Percentiles rank a stretch among this genome's conserved stretches.
phyloP scores from a whole-genome alignment of 2,113 vertebrate species.

The Ramphastos sulfuratus region DNA sequence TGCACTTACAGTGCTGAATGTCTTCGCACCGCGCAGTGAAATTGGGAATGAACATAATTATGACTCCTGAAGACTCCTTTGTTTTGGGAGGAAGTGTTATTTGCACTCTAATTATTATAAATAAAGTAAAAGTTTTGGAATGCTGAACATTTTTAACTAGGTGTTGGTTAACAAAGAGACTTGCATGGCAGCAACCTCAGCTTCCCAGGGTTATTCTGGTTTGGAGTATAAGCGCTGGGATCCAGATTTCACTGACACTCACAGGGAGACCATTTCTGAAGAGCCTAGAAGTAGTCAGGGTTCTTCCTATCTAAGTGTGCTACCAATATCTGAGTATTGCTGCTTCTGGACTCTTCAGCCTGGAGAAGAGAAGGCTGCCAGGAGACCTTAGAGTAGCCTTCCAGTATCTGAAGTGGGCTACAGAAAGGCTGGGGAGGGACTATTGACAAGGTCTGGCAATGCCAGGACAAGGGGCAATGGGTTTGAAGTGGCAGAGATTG shows the following conservation, averaged over 20 bases:
- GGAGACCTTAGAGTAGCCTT: too few relatives aligned
- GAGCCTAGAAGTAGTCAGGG: not conserved
- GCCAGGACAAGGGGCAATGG: too few relatives aligned
- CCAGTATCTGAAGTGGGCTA: too few relatives aligned
- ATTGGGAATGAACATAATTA: conserved; percentile 28
- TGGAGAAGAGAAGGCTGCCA: too few relatives aligned
- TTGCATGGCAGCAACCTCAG: not conserved
- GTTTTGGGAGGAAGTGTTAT: conserved; percentile 38
- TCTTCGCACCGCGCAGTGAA: conserved; percentile 37
- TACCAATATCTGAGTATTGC: not conserved
- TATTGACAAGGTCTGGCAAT: too few relatives aligned
- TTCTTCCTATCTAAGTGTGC: not conserved
- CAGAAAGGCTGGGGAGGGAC: too few relatives aligned
- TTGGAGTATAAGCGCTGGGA: not conserved
- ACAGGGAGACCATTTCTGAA: not conserved
- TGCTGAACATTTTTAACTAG: not conserved
- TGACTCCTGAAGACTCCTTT: conserved; percentile 30
- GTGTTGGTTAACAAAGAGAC: not conserved
- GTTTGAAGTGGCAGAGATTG: too few relatives aligned
- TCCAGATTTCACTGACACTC: not conserved
- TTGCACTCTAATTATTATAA: not conserved
- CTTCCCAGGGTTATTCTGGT: not conserved
- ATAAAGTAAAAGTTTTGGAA: conserved; percentile 8
- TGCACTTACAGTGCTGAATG: conserved; percentile 26
- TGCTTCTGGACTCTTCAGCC: not conserved